phyloP scores from a whole-genome alignment of 2,113 vertebrate species.

The Nymphicus hollandicus region DNA sequence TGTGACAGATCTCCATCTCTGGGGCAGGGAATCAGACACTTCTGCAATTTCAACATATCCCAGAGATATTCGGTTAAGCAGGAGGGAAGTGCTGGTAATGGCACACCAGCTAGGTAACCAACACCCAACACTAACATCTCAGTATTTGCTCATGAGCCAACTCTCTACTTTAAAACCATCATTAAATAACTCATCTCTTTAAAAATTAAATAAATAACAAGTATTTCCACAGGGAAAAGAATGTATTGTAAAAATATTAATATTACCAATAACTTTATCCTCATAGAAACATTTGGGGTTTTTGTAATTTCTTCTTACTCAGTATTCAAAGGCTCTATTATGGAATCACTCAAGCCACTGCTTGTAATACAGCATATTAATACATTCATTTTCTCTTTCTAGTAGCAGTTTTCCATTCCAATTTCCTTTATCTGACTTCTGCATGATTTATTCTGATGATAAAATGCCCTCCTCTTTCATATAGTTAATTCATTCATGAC shows the following conservation, averaged over 20 bases:
- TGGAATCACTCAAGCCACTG: background rate
- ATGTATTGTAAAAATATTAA: background rate
- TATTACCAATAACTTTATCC: slow-evolving; percentile 25
- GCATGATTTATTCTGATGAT: slow-evolving; percentile 45
- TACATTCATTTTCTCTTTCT: slow-evolving; percentile 50
- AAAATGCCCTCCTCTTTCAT: slow-evolving; percentile 43
- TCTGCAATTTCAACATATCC: background rate
- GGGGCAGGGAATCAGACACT: background rate
- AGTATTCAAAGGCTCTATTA: slow-evolving; percentile 15
- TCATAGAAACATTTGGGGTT: background rate
- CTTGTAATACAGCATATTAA: slow-evolving; percentile 51
- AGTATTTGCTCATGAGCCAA: background rate
- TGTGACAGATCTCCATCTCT: background rate
- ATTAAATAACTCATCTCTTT: background rate
- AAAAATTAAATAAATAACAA: background rate
- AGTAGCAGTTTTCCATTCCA: slow-evolving; percentile 32
- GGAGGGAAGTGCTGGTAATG: background rate
- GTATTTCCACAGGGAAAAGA: background rate
- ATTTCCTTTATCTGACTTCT: slow-evolving; percentile 37
- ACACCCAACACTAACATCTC: background rate
- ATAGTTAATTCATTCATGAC: slow-evolving; percentile 27
- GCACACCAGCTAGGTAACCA: background rate
- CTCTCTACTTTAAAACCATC: background rate
- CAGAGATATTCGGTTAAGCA: background rate
- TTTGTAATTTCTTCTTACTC: slow-evolving; percentile 25